These are phyloP conservation scores for Pogonognathellus flavescens DNA, from an alignment of 1,140 invertebrate species.

Conservation along the genomic window DNA sequence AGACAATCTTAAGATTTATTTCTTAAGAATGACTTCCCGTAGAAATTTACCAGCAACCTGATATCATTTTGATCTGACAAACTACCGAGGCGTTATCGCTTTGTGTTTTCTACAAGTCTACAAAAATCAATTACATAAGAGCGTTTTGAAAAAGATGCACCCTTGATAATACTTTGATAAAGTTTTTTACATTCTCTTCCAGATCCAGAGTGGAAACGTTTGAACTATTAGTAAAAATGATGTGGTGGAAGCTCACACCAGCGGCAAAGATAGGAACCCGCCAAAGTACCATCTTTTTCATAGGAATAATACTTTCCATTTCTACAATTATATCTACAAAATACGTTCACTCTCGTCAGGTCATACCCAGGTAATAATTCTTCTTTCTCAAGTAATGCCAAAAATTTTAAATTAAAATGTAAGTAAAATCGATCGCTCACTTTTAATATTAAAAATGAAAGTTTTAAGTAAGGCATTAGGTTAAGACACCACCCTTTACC, in stretches of 20 bases:
- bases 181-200: slow-evolving; percentile 6
- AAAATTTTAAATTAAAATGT: too few relatives aligned
- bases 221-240: slow-evolving; percentile 35
- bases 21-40: too few relatives aligned
- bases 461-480: too few relatives aligned
- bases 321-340: slow-evolving; percentile 52
- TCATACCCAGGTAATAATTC: background rate
- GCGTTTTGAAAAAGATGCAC: background rate
- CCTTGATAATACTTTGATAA: background rate
- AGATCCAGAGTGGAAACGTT: slow-evolving; percentile 55
- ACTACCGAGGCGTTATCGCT: background rate
- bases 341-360: slow-evolving; percentile 40
- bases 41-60: too few relatives aligned
- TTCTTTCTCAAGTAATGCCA: background rate
- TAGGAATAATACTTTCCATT: slow-evolving; percentile 51
- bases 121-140: background rate
- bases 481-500: too few relatives aligned
- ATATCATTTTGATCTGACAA: too few relatives aligned
- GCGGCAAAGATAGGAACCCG: slow-evolving; percentile 2
- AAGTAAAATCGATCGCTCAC: too few relatives aligned
- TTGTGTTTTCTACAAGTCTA: background rate
- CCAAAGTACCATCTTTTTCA: slow-evolving; percentile 46
- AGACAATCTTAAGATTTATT: too few relatives aligned
- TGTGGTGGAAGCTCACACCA: slow-evolving; percentile 28
- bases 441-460: too few relatives aligned